A percentile compares a stretch with the other conserved stretches of the same genome.
These are phyloP conservation scores for Ips nitidus DNA, from an alignment of 1,140 invertebrate species.

Conservation along the genomic window DNA sequence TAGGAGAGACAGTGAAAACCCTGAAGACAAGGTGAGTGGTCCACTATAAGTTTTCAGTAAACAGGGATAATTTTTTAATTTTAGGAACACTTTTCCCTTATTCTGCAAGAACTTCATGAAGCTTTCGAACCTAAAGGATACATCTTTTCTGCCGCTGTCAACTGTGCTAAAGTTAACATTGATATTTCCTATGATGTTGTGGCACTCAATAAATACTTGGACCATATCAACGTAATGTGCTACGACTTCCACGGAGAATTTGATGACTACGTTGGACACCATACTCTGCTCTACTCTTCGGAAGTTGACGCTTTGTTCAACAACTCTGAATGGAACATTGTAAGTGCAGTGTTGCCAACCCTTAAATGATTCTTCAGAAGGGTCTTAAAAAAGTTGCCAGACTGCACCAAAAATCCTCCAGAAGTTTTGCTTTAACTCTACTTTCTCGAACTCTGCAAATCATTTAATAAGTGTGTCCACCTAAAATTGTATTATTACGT, in stretches of 20 bases:
- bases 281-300: conserved; percentile 59
- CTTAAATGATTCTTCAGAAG: background rate
- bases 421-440: too few relatives aligned
- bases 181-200: conserved; percentile 84
- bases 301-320: conserved; percentile 47
- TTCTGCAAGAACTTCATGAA: conserved; percentile 41
- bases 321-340: conserved; percentile 49
- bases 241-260: conserved; percentile 70
- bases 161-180: conserved; percentile 43
- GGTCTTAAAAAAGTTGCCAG: too few relatives aligned
- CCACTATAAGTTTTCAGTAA: too few relatives aligned
- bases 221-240: conserved; percentile 68
- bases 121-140: conserved; percentile 37
- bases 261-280: conserved; percentile 60
- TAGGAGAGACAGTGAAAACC: conserved; percentile 37
- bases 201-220: conserved; percentile 66
- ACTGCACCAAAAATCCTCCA: too few relatives aligned
- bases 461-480: too few relatives aligned
- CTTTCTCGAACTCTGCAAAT: too few relatives aligned
- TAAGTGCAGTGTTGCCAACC: conserved; percentile 32
- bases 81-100: conserved; percentile 38
- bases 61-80: conserved; percentile 4
- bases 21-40: conserved; percentile 28
- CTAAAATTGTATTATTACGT: too few relatives aligned
- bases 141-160: conserved; percentile 39